Conservation (phyloP, 2,113 vertebrate genomes). For the Malurus alboscapulatus region DNA sequence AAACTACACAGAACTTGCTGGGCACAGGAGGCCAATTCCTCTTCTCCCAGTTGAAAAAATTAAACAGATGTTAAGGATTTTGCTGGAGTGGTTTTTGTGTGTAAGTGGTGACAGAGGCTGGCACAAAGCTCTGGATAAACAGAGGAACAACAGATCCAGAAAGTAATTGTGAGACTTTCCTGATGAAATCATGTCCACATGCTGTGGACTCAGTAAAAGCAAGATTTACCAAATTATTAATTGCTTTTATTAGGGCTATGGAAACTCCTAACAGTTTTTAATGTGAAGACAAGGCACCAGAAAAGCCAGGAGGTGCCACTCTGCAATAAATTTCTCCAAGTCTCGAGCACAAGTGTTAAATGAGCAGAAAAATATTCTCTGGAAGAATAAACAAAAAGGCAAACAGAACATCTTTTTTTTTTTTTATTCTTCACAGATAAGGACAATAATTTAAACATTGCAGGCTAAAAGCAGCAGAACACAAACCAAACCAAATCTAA, state of each 20-base stretch:
- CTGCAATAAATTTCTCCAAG: background rate
- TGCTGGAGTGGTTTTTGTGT: rapidly evolving
- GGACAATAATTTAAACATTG: background rate
- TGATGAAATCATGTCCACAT: background rate
- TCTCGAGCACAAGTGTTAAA: background rate
- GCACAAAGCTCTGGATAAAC: background rate
- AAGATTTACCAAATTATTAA: background rate
- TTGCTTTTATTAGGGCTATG: background rate
- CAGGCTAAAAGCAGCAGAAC: background rate
- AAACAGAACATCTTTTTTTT: background rate
- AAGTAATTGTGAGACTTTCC: background rate
- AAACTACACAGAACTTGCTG: background rate
- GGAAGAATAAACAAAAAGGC: background rate
- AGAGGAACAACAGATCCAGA: background rate
- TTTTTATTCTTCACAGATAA: background rate
- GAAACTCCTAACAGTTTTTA: background rate
- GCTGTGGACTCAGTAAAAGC: background rate
- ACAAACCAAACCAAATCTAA: background rate
- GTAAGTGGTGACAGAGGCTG: background rate
- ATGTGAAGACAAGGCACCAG: background rate
- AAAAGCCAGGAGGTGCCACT: background rate
- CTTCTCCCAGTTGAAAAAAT: background rate
- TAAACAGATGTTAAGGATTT: background rate
- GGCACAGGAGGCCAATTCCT: background rate
- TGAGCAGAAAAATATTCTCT: background rate